Evolutionary conservation across 2,888 invertebrate species (phyloP).

Genomic region (Chrysolina americana): DNA sequence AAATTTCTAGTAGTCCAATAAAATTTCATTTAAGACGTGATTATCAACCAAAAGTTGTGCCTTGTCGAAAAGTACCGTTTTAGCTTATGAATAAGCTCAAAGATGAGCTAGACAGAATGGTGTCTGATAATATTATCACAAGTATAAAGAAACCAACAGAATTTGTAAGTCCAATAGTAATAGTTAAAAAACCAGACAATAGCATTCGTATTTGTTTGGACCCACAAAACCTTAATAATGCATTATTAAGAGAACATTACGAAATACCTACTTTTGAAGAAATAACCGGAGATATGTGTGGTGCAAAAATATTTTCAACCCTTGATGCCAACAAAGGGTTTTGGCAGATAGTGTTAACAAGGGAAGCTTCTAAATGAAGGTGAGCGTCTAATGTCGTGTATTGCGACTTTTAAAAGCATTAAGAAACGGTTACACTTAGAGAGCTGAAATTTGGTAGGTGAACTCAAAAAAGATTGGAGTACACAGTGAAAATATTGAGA

Average conservation of each 20-base stretch:
- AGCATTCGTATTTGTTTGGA: conserved; percentile 42
- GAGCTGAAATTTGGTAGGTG: too few species aligned
- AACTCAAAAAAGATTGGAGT: too few species aligned
- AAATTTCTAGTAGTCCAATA: not conserved
- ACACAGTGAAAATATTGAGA: too few species aligned
- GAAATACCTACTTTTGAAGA: conserved; percentile 37
- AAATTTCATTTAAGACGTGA: too few species aligned
- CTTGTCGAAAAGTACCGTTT: too few species aligned
- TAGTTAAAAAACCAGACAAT: conserved; percentile 45
- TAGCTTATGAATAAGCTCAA: conserved; percentile 9
- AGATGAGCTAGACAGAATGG: conserved; percentile 14
- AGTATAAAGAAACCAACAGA: conserved; percentile 40
- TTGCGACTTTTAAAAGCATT: too few species aligned
- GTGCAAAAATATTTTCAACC: conserved; percentile 9
- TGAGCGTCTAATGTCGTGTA: too few species aligned
- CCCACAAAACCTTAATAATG: conserved; percentile 38
- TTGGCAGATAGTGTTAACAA: not conserved
- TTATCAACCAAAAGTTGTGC: too few species aligned
- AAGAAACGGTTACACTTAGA: too few species aligned
- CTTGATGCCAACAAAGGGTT: not conserved
- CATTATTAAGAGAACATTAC: conserved; percentile 37
- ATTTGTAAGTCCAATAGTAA: conserved; percentile 50
- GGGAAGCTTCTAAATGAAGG: not conserved
- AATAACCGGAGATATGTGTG: conserved; percentile 32
- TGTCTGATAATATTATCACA: conserved; percentile 7